Evolutionary conservation across 1,140 invertebrate genomes (phyloP).

Genomic region (Microplitis demolitor): DNA sequence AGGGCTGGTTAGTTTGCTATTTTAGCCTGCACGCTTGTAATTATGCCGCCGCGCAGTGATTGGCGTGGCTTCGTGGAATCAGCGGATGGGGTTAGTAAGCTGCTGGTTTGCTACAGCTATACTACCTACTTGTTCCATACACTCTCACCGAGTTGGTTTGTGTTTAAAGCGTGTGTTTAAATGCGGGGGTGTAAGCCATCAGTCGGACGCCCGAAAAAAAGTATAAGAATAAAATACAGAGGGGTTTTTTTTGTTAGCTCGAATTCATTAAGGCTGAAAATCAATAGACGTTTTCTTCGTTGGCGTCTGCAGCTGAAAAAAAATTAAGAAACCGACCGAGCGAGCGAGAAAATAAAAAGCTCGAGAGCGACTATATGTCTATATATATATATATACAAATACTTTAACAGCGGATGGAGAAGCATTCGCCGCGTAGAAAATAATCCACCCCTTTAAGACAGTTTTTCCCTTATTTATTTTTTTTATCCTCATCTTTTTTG

Average conservation of each 20-base stretch:
- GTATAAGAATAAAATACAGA: conserved; percentile 21
- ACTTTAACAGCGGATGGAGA: background rate
- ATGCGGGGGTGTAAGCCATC: conserved; percentile 32
- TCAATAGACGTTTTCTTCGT: conserved; percentile 50
- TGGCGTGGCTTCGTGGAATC: conserved; percentile 60
- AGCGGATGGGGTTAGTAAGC: conserved; percentile 9
- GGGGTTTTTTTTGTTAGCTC: conserved; percentile 53
- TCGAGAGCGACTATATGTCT: background rate
- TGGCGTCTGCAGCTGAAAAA: conserved; percentile 43
- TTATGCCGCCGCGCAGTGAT: conserved; percentile 59
- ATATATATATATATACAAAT: too few species aligned
- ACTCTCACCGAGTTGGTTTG: background rate
- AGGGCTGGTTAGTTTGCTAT: conserved; percentile 38
- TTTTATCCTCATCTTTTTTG: background rate
- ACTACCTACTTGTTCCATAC: background rate
- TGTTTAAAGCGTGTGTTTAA: conserved; percentile 30
- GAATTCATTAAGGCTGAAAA: conserved; percentile 62
- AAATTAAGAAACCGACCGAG: conserved; percentile 45
- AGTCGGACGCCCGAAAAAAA: conserved; percentile 1
- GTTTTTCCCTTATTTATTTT: background rate
- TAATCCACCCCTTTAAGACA: background rate
- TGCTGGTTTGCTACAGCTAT: background rate
- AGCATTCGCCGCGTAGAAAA: background rate
- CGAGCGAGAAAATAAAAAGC: background rate
- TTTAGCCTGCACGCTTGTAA: conserved; percentile 51